Percentiles rank a stretch among this genome's conserved stretches.
Conservation (phyloP, 2,113 vertebrate genomes). For the Apodemus sylvaticus region DNA sequence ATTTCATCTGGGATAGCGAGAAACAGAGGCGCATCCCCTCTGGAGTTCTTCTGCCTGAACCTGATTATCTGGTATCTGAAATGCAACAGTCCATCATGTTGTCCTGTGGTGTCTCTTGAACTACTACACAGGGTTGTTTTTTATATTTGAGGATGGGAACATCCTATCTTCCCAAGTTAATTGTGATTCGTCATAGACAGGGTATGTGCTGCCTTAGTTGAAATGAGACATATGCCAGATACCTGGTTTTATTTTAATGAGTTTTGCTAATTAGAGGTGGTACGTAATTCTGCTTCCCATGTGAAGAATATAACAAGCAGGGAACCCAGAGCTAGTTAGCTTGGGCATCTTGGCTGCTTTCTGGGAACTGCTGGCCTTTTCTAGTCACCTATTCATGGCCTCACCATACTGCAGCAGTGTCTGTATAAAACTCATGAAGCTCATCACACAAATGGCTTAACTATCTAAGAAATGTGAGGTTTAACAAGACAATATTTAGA, state of each 20-base stretch:
- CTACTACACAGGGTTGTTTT: background rate
- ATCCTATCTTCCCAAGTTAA: background rate
- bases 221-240: background rate
- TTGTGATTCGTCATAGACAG: background rate
- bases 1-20: background rate
- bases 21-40: background rate
- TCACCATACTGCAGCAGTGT: background rate
- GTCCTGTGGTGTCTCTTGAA: background rate
- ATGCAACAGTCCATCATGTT: background rate
- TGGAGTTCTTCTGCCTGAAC: background rate
- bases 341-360: background rate
- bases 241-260: constrained; percentile 26
- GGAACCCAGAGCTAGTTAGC: background rate
- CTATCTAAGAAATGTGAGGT: background rate
- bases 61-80: background rate
- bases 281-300: background rate
- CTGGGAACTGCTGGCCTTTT: background rate
- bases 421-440: background rate
- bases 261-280: background rate
- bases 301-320: background rate
- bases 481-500: constrained; percentile 32
- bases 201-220: background rate
- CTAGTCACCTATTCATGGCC: background rate
- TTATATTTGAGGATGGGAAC: background rate
- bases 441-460: constrained; percentile 21